These are phyloP conservation scores for Betta splendens DNA, from an alignment of 2,797 vertebrate genomes.

Conservation along the genomic window DNA sequence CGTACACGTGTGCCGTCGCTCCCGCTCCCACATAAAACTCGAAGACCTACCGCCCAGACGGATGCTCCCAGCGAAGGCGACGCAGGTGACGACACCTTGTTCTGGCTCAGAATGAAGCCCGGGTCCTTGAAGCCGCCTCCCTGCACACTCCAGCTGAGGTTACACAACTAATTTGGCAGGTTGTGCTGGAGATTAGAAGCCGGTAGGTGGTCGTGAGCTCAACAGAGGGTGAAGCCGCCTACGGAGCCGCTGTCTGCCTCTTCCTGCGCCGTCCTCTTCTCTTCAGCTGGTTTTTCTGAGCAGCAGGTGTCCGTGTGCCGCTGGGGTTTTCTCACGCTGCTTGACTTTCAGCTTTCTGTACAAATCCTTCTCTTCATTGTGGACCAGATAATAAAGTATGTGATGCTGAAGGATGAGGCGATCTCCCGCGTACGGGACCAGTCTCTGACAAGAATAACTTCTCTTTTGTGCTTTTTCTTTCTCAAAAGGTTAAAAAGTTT, in stretches of 20 bases:
- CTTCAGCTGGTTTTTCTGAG: conserved; percentile 7
- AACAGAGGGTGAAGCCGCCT: conserved; percentile 37
- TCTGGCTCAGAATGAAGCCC: conserved; percentile 6
- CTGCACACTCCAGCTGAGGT: not conserved
- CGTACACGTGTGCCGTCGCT: not conserved
- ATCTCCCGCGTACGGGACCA: conserved; percentile 21
- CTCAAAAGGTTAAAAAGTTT: not conserved
- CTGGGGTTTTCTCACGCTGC: conserved; percentile 14
- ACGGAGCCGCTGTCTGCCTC: conserved; percentile 14
- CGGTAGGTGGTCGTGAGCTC: conserved; percentile 29
- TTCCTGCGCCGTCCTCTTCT: conserved; percentile 1
- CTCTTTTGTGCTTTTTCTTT: not conserved
- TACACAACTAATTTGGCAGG: conserved; percentile 23
- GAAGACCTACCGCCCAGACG: conserved; percentile 50
- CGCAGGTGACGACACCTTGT: conserved; percentile 8
- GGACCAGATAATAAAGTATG: conserved; percentile 18
- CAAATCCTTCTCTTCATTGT: conserved; percentile 29
- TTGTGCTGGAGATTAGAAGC: conserved; percentile 20
- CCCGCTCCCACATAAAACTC: not conserved
- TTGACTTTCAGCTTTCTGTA: conserved; percentile 11
- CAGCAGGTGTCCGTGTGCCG: conserved; percentile 48
- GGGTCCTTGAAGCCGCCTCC: conserved; percentile 18
- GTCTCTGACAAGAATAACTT: not conserved
- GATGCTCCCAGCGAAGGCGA: conserved; percentile 7
- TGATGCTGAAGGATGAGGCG: conserved; percentile 4